phyloP scores from a whole-genome alignment of 30 jellyfish, hydroid and myxozoan genomes.

The Mastigias papua region DNA sequence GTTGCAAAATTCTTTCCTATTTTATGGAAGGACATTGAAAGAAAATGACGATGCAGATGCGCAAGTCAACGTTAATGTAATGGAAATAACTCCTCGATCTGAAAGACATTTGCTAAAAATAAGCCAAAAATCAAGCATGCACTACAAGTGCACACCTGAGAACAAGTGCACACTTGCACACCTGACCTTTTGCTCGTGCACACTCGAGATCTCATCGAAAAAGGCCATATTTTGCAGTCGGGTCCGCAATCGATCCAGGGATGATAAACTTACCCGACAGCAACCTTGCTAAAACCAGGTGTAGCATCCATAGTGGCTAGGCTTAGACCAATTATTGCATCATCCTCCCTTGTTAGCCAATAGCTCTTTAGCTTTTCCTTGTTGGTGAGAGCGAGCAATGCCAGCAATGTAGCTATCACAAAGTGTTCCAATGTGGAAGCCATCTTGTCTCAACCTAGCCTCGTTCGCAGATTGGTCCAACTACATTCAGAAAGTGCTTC shows the following conservation, averaged over 20 bases:
- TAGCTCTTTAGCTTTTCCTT: conserved; percentile 44
- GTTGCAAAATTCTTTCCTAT: too few species aligned
- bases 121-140: too few species aligned
- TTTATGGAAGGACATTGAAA: too few species aligned
- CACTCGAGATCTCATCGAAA: too few species aligned
- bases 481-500: conserved; percentile 22
- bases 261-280: conserved; percentile 72
- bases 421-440: conserved; percentile 80
- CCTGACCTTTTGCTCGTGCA: too few species aligned
- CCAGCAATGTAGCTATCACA: conserved; percentile 66
- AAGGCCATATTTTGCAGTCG: too few species aligned
- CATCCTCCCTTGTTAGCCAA: conserved; percentile 79
- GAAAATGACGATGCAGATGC: too few species aligned
- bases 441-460: conserved; percentile 35
- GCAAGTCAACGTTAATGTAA: too few species aligned
- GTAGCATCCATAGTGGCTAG: conserved; percentile 59
- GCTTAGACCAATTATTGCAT: conserved; percentile 77
- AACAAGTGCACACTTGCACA: too few species aligned
- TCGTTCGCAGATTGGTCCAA: conserved; percentile 10
- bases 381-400: conserved; percentile 74
- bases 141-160: too few species aligned
- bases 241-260: not conserved
- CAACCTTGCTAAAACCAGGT: conserved; percentile 73
- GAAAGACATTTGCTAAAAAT: too few species aligned
- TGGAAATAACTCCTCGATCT: too few species aligned